Conservation (phyloP, 2,888 invertebrate genomes). For the Mamestra brassicae region DNA sequence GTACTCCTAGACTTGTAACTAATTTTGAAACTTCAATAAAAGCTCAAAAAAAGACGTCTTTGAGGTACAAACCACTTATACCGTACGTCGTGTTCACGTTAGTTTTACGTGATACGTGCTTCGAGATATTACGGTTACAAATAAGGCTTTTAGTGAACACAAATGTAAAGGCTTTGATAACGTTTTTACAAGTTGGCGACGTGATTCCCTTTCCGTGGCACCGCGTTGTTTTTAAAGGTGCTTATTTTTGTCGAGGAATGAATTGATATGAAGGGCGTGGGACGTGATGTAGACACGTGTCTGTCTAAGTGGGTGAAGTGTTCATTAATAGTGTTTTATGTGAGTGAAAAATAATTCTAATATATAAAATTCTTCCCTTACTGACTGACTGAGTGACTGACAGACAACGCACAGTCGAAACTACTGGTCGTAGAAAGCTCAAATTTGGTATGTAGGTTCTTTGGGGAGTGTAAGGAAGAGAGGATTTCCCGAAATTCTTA, state of each 20-base stretch:
- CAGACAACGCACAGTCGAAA: no score
- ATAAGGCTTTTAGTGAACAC: conserved; percentile 36
- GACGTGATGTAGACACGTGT: background rate
- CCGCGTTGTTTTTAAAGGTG: background rate
- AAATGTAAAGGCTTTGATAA: conserved; percentile 29
- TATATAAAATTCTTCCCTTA: no score
- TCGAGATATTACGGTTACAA: conserved; percentile 22
- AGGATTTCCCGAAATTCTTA: no score
- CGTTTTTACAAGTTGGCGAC: conserved; percentile 34
- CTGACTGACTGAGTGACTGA: no score
- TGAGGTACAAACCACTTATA: conserved; percentile 26
- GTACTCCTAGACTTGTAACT: background rate
- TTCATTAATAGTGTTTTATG: background rate
- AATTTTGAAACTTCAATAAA: background rate
- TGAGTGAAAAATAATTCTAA: background rate
- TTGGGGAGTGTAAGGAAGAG: no score
- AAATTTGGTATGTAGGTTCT: no score
- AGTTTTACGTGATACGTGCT: conserved; percentile 37
- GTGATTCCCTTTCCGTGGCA: conserved; percentile 29
- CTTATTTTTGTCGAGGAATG: conserved; percentile 1
- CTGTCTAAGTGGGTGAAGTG: background rate
- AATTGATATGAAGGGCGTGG: conserved; percentile 11
- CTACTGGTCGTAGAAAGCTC: no score
- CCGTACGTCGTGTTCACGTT: conserved; percentile 6
- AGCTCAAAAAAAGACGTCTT: background rate